Base-by-base conservation (phyloP, 1,140 invertebrate genomes). In the Drosophila azteca region DNA sequence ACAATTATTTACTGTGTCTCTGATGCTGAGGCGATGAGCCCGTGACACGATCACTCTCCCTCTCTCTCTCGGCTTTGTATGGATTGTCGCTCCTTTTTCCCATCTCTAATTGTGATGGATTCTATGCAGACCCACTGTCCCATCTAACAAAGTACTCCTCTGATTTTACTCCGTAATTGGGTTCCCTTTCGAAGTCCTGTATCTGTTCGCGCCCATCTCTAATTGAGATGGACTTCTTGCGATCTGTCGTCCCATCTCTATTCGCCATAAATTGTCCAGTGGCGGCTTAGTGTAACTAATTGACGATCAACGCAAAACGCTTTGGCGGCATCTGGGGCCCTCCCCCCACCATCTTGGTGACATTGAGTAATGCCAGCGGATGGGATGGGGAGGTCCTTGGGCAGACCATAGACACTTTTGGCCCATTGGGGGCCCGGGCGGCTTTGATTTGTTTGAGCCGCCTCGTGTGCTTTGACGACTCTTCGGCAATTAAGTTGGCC, bases 341-440 rank as follows among this genome's bases (percentile, higher is more conserved):
- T 41, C 45, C 58, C 24, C 3, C 66, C 65, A 65, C 50, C 45
- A 24, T 11, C 50, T 60, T 71, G 67, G 51, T 85, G 81, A 85
- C 81, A 85, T 85, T 85, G 81, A 85, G 81, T 85, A 85, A 85
- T 85, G 82, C 52, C 60, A 53, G 45, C 59, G 65, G 55, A 53
- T 11, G 29, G 49, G 17, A 15, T 52, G 64, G 64, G 48, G 26
- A 45, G 64, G 48, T 65, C 58, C 59, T 71, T 78, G 58, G 51
- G 52, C 46, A 17, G 44, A 17, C 13, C 26, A 45, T 17, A 48
- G 44, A 20, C 55, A 59, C 53, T 46, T 64, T 64, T 60, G 60
- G 20, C 26, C n/a, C 35, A 13, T 29, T 45, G 54, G 31, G 26
- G 48, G 58, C 29, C 58, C 15, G 22, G 22, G 20, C 45, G 66